These are phyloP conservation scores for Aelia acuminata DNA, from an alignment of 2,888 invertebrate genomes.

Conservation along the genomic window DNA sequence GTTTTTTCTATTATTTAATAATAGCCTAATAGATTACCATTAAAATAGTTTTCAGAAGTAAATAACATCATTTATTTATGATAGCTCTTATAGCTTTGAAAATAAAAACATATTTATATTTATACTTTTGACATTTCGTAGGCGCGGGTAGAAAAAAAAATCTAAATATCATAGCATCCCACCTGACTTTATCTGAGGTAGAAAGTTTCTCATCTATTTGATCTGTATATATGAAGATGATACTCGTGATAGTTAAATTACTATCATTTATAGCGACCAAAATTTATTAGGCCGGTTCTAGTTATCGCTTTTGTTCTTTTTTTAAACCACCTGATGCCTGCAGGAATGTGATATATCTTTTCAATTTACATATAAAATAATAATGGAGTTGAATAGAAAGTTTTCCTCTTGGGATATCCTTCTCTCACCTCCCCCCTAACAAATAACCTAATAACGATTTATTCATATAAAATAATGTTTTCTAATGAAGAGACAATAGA, in stretches of 20 bases:
- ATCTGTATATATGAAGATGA: neutral
- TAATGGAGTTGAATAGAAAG: neutral
- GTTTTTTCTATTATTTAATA: no score
- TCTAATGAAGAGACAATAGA: no score
- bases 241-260: slow-evolving; percentile 17
- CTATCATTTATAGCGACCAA: neutral
- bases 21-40: no score
- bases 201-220: neutral
- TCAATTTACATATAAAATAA: slow-evolving; percentile 18
- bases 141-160: no score
- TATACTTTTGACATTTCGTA: no score
- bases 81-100: no score
- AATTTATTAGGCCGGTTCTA: neutral
- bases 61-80: no score
- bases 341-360: neutral
- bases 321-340: neutral
- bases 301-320: slow-evolving; percentile 17
- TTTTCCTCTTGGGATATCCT: neutral
- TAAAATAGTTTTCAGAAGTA: no score
- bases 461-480: no score
- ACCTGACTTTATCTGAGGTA: neutral
- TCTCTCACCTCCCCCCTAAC: neutral
- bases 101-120: no score
- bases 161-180: no score
- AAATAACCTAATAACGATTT: no score